Conservation (phyloP, 2,797 vertebrate species). For the Clarias platycephalus region DNA sequence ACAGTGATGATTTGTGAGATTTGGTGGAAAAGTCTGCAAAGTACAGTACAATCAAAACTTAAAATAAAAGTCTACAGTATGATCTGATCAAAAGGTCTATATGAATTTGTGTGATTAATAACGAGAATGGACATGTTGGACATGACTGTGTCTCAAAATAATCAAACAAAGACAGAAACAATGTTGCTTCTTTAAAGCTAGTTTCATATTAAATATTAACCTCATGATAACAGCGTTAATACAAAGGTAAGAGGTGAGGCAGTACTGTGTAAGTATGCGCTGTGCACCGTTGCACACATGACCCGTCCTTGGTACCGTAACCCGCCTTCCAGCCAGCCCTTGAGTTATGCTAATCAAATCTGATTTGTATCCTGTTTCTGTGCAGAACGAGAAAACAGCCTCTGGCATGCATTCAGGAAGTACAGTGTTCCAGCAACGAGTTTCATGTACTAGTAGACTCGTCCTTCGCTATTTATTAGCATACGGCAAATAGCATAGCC, state of each 20-base stretch:
- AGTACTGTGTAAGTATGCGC: neutral
- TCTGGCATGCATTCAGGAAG: neutral
- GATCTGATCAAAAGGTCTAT: neutral
- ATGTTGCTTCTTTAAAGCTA: too few species aligned
- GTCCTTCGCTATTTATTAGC: neutral
- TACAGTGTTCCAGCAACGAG: neutral
- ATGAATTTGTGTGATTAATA: neutral
- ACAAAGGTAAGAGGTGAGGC: neutral
- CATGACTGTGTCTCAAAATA: neutral
- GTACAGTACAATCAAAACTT: neutral
- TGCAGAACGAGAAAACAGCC: conserved; percentile 13
- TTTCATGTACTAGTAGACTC: neutral
- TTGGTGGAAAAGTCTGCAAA: neutral
- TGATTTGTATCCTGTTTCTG: conserved; percentile 3
- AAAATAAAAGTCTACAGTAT: neutral
- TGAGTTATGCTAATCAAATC: conserved; percentile 14
- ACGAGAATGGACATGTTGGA: neutral
- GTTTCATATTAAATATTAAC: neutral
- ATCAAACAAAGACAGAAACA: neutral
- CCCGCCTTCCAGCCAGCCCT: neutral
- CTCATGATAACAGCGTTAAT: neutral
- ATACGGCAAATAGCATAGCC: neutral
- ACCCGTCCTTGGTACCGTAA: neutral
- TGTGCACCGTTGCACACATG: neutral
- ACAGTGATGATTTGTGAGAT: neutral